Evolutionary conservation across 2,888 invertebrate species (phyloP).

Genomic region (Phaedon cochleariae): DNA sequence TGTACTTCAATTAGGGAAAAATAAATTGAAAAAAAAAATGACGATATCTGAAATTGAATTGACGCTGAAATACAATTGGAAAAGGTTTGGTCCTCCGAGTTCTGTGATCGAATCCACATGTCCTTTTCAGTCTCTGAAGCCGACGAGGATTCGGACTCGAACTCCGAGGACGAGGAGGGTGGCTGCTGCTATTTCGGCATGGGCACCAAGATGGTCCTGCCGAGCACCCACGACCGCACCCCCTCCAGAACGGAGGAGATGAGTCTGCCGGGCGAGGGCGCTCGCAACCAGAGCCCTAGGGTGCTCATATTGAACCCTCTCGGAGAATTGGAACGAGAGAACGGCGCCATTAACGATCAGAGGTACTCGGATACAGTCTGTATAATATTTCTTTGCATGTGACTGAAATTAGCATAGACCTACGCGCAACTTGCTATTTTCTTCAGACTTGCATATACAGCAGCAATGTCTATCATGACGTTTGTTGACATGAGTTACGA

Average conservation of each 20-base stretch:
- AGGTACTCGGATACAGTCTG: neutral
- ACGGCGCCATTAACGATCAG: neutral
- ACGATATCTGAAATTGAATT: no score
- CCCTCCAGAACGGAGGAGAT: slow-evolving; percentile 29
- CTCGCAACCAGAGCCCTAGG: slow-evolving; percentile 21
- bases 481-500: no score
- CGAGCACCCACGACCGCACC: slow-evolving; percentile 27
- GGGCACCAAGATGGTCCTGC: slow-evolving; percentile 26
- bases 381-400: no score
- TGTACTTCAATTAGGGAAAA: no score
- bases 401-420: no score
- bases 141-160: slow-evolving; percentile 24
- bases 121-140: slow-evolving; percentile 17
- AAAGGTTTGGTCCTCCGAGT: no score
- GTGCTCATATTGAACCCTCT: slow-evolving; percentile 10
- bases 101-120: neutral
- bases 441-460: no score
- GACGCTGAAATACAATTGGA: no score
- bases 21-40: no score
- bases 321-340: neutral
- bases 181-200: slow-evolving; percentile 29
- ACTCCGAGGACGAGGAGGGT: slow-evolving; percentile 29
- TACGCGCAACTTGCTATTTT: no score
- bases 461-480: no score
- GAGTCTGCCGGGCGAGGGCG: slow-evolving; percentile 28